Conservation (phyloP, 2,113 vertebrate species). For the Gnathonemus echidnorhynchus region DNA sequence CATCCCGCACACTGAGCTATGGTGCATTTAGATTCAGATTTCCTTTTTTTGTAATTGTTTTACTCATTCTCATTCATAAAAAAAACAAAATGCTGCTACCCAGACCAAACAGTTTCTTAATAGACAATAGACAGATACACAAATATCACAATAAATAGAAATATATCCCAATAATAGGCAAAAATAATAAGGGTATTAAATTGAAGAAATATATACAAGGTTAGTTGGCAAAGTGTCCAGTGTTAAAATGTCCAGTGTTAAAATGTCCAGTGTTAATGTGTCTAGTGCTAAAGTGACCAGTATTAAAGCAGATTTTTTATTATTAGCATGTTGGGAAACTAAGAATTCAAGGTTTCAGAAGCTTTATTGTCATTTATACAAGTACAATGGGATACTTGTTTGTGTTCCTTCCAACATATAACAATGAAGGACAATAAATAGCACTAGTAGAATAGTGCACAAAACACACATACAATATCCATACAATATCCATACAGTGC, state of each 20-base stretch:
- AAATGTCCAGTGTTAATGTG: not conserved
- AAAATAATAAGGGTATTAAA: not conserved
- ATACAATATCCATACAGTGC: not conserved
- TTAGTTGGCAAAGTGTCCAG: not conserved
- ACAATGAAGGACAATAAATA: not conserved
- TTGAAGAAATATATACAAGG: not conserved
- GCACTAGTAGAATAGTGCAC: not conserved
- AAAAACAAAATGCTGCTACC: too few relatives aligned
- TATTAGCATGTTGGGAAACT: not conserved
- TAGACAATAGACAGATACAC: not conserved
- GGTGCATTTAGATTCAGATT: not conserved
- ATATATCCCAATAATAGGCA: not conserved
- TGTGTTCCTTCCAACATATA: not conserved
- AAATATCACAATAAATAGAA: not conserved
- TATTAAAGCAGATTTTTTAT: not conserved
- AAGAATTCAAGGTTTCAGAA: not conserved
- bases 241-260: not conserved
- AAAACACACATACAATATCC: not conserved
- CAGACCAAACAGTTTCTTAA: too few relatives aligned
- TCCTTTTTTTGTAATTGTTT: not conserved
- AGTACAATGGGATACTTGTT: not conserved
- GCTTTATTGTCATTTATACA: not conserved
- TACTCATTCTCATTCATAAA: too few relatives aligned
- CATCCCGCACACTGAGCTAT: not conserved
- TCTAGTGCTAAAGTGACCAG: not conserved